Evolutionary conservation across 2,113 vertebrate species (phyloP).

Genomic region (Rhineura floridana): DNA sequence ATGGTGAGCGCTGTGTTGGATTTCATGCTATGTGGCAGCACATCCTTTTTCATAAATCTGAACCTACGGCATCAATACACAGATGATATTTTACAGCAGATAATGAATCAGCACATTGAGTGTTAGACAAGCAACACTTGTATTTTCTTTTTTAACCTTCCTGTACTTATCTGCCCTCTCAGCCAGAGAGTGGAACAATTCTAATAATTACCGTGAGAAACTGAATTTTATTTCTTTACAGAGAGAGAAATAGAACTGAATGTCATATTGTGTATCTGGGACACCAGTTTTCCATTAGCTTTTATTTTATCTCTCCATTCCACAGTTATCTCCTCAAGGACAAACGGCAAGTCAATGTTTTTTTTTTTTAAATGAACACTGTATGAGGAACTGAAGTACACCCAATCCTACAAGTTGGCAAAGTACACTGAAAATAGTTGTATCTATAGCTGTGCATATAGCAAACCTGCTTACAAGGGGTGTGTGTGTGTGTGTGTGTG

Average conservation of each 20-base stretch:
- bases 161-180: conserved; percentile 8
- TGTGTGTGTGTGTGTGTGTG: too few species aligned
- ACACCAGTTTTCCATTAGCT: conserved; percentile 8
- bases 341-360: not conserved
- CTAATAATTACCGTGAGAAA: conserved; percentile 12
- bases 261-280: conserved; percentile 6
- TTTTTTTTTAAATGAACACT: not conserved
- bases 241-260: conserved; percentile 13
- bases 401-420: not conserved
- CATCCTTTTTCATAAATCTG: not conserved
- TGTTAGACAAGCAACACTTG: conserved; percentile 13
- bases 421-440: not conserved
- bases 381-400: conserved; percentile 3
- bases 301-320: conserved; percentile 22
- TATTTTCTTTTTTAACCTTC: conserved; percentile 31
- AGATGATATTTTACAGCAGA: conserved; percentile 13
- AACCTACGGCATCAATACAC: not conserved
- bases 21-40: not conserved
- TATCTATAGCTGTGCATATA: not conserved
- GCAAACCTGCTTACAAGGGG: too few species aligned
- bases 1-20: not conserved
- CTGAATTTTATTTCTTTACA: conserved; percentile 35
- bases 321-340: conserved; percentile 24
- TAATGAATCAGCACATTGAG: conserved; percentile 17
- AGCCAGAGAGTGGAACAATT: not conserved